Evolutionary conservation across 53 echinoderm and acorn worm species (phyloP), one percentile per base, ranked within the genome.

Genomic region (Holothuria scabra): DNA sequence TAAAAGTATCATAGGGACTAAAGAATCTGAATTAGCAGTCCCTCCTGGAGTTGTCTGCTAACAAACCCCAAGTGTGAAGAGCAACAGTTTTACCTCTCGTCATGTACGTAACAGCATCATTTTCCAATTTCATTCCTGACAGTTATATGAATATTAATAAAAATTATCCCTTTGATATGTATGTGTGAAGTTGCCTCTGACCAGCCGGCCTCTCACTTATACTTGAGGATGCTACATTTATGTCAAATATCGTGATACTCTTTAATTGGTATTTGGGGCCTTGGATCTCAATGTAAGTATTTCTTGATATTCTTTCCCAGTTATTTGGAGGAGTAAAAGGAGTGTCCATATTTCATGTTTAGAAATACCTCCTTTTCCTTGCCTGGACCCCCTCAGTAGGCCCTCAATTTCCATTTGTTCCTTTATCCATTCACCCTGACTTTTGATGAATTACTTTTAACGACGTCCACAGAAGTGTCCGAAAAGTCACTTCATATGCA

Each of bases 251-350:
- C 52, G 78, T 78, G 78, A 78, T 78, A 78, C 78, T 56, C 59
- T 78, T 78, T 78, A 78, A 78, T 78, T 78, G 78, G 78, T 78
- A 78, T 78, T 78, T 78, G 78, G 52, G 78, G 78, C 78, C 78
- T 52, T 52, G 18, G 18, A 52, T 16, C 18, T 14, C 23, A 48
- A 44, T 25, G n/a, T 12, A 46, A 48, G 28, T 44, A 48, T 46
- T 48, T 26, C 78, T 56, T 46, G 57, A 78, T 78, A 78, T 26
- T 28, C 59, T 74, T 28, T 26, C 59, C 76, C 56, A 14, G 31
- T 49, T 59, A 64, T 78, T 25, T 57, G 78, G 52, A 72, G 46
- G 37, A 24, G 65, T 26, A 29, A 65, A 65, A 31, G 65, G 41
- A 69, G 52, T 52, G 46, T 72, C 72, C 72, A 72, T 72, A 72